phyloP scores from a whole-genome alignment of 2,797 vertebrate species.

The Bradypodion ventrale region DNA sequence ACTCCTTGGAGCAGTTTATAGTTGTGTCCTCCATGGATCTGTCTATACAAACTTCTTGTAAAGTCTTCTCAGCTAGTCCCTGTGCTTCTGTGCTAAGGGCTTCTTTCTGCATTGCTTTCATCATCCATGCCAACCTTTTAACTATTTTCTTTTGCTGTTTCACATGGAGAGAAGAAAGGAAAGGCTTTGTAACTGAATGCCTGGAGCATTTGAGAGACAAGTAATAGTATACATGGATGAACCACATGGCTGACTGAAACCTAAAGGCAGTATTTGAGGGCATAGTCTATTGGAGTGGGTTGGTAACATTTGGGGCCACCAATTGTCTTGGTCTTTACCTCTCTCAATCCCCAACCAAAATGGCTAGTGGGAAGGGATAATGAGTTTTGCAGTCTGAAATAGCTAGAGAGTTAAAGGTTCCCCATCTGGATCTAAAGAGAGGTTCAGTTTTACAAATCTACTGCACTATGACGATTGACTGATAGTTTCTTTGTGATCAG shows the following conservation, averaged over 20 bases:
- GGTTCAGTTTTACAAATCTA: not conserved
- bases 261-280: too few relatives aligned
- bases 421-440: not conserved
- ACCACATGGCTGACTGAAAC: slow-evolving; percentile 15
- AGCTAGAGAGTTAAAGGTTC: not conserved
- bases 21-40: not conserved
- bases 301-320: not conserved
- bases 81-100: not conserved
- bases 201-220: slow-evolving; percentile 37
- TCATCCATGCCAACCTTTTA: not conserved
- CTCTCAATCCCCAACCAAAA: not conserved
- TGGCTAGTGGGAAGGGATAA: not conserved
- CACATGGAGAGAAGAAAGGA: not conserved
- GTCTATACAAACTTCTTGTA: not conserved
- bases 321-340: not conserved
- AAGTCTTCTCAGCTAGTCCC: not conserved
- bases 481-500: slow-evolving; percentile 43
- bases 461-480: slow-evolving; percentile 23
- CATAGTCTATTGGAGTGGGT: not conserved
- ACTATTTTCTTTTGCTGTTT: slow-evolving; percentile 1
- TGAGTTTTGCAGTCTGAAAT: not conserved
- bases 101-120: slow-evolving; percentile 35
- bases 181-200: not conserved
- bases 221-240: slow-evolving; percentile 54
- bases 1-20: not conserved